These are phyloP conservation scores for Ceyx erithaca DNA, from an alignment of 2,797 vertebrate genomes.

Conservation along the genomic window DNA sequence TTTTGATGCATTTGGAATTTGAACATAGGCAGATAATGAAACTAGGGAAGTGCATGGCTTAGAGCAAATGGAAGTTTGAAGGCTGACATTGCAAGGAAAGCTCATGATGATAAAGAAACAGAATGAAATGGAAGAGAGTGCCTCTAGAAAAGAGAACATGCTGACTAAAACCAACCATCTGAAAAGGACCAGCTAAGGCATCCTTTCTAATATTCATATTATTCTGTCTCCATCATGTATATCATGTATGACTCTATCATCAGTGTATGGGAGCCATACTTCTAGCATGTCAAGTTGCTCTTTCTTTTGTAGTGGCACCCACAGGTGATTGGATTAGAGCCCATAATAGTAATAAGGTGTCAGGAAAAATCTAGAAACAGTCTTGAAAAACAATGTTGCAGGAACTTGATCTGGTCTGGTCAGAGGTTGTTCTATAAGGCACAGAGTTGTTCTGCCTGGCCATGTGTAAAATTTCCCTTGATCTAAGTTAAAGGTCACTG, in stretches of 20 bases:
- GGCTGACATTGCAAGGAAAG: not conserved
- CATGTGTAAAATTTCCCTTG: rapidly evolving
- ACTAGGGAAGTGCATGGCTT: not conserved
- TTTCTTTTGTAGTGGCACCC: not conserved
- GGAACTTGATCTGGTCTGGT: not conserved
- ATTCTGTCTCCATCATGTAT: not conserved
- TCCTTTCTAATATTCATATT: not conserved
- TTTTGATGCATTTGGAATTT: not conserved
- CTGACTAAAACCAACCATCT: not conserved
- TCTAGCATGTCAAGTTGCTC: not conserved
- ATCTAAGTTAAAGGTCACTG: not conserved
- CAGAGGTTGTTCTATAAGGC: not conserved
- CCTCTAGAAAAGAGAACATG: not conserved
- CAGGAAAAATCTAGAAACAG: not conserved
- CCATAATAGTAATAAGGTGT: not conserved
- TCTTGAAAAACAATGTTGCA: not conserved
- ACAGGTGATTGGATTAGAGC: not conserved
- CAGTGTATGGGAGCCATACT: not conserved
- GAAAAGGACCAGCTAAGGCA: not conserved
- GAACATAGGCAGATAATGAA: not conserved
- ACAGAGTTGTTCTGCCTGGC: not conserved
- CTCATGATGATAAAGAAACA: not conserved
- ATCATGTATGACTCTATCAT: not conserved
- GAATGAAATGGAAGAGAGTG: not conserved
- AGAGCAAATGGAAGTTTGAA: not conserved